Evolutionary conservation across 1,140 invertebrate genomes (phyloP), one percentile per base, ranked within the genome.

Genomic region (Trialeurodes vaporariorum): DNA sequence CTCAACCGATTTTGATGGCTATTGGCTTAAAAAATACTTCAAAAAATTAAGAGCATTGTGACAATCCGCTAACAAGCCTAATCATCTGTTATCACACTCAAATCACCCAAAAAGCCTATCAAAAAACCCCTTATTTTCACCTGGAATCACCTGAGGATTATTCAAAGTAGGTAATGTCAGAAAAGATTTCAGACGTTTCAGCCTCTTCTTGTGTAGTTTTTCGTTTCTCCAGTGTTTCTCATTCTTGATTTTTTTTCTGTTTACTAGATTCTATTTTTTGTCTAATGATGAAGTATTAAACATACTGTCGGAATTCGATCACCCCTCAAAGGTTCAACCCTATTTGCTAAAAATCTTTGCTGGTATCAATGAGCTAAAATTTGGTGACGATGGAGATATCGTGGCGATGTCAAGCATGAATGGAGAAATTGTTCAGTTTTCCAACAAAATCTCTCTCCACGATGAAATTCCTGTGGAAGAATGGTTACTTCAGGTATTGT

Each of bases 221-320:
- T 66, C 62, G 23, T 24, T 61, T 58, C 59, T 59, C 61, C 25
- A 9, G 25, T 61, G 1, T 63, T 69, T 59, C n/a, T 9, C 59
- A 11, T 66, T 27, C 65, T n/a, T n/a, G n/a, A n/a, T n/a, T n/a
- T n/a, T n/a, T 2, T 5, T 61, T 60, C n/a, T 34, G 23, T 11
- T 67, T 61, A 80, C 73, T 26, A 85, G 94, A 75, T 95, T 98
- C 76, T 97, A 96, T 80, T 98, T 97, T 75, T 80, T 98, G 49
- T 96, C 94, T 9, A 96, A 96, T 75, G 93, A 96, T 73, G 94
- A 97, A 81, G 90, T 98, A 85, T 81, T 97, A 25, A 93, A 96
- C 79, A 96, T 98, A 74, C 79, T 98, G 59, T 94, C 93, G 0
- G 92, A 96, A 82, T 88, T 90, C 0, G 95, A 93, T 79, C 92